phyloP scores from a whole-genome alignment of 1,140 invertebrate species.

The Pseudomyrmex concolor region DNA sequence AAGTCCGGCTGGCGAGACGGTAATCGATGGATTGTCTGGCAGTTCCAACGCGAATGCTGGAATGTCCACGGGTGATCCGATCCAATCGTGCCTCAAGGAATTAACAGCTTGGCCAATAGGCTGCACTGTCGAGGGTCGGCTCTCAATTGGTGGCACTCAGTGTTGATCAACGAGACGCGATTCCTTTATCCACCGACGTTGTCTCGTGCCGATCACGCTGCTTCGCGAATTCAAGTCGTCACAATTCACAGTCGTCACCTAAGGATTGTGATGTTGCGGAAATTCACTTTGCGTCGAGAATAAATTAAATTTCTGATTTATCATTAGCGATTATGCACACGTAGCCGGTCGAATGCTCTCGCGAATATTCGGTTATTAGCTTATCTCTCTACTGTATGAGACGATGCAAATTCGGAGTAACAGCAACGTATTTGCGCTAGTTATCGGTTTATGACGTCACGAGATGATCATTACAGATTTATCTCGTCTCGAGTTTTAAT shows the following conservation, averaged over 20 bases:
- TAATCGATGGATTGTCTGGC: conserved; percentile 58
- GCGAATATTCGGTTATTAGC: background rate
- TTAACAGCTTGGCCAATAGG: conserved; percentile 80
- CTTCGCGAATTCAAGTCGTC: conserved; percentile 47
- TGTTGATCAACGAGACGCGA: conserved; percentile 72
- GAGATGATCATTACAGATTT: conserved; percentile 13
- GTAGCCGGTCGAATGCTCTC: background rate
- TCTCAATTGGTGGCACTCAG: conserved; percentile 81
- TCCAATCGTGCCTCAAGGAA: conserved; percentile 72
- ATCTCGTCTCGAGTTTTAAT: background rate
- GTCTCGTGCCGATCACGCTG: conserved; percentile 48
- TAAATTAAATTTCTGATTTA: conserved; percentile 28
- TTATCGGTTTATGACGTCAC: conserved; percentile 47
- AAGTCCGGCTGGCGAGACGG: conserved; percentile 28
- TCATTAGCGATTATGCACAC: background rate
- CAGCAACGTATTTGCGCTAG: conserved; percentile 29
- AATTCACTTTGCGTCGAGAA: background rate
- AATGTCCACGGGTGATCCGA: conserved; percentile 65
- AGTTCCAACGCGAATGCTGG: conserved; percentile 64
- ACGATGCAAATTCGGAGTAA: conserved; percentile 4
- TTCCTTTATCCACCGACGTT: conserved; percentile 65
- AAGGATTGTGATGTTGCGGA: background rate
- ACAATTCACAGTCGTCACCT: conserved; percentile 41
- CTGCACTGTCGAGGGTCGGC: conserved; percentile 66
- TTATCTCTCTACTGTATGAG: conserved; percentile 20